Percentiles rank a stretch among this genome's conserved stretches.
Conservation (phyloP, 2,888 invertebrate genomes). For the Slavum lentiscoides region DNA sequence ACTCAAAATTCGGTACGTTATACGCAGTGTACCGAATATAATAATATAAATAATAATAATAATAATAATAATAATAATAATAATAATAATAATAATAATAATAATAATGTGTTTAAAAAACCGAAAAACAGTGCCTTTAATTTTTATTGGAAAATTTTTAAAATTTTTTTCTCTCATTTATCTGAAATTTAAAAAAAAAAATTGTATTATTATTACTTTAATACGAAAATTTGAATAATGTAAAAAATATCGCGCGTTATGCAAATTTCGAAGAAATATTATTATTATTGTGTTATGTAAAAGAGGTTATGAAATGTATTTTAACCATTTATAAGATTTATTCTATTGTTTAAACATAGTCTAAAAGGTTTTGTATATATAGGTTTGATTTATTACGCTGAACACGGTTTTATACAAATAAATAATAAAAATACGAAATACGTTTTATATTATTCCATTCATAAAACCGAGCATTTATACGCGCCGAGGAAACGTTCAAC, state of each 20-base stretch:
- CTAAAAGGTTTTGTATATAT: constrained; percentile 37
- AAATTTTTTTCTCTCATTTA: no score
- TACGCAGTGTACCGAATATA: not conserved
- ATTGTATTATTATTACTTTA: not conserved
- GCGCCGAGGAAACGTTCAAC: not conserved
- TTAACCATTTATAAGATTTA: constrained; percentile 49
- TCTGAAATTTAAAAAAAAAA: not conserved
- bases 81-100: no score
- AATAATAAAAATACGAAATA: constrained; percentile 19
- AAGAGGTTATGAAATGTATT: constrained; percentile 46
- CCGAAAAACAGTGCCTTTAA: not conserved
- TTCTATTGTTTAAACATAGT: constrained; percentile 47
- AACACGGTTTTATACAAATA: constrained; percentile 29
- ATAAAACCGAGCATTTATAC: not conserved
- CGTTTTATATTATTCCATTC: constrained; percentile 20
- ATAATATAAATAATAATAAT: no score
- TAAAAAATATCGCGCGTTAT: constrained; percentile 37
- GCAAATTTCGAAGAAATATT: constrained; percentile 41
- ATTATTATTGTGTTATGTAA: constrained; percentile 32
- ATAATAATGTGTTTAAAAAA: no score
- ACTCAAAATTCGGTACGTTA: not conserved
- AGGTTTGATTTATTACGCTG: constrained; percentile 39
- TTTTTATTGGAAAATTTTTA: no score
- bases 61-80: no score
- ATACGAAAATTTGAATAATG: constrained; percentile 21